Percentiles rank a stretch among this genome's conserved stretches.
Conservation (phyloP, 2,888 invertebrate genomes). For the Drosophila diplacantha region DNA sequence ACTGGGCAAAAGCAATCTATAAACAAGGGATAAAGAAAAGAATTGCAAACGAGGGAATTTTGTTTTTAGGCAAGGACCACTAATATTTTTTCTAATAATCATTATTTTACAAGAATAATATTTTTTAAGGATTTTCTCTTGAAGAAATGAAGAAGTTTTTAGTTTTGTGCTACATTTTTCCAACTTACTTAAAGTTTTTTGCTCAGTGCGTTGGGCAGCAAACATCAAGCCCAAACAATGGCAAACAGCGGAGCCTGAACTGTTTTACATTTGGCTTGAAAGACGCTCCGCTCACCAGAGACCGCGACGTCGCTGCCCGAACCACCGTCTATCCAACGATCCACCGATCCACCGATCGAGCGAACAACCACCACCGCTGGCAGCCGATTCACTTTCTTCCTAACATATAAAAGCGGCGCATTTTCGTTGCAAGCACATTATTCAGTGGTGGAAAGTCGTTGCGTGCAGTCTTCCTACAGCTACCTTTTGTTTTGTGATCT, state of each 20-base stretch:
- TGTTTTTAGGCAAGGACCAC: no score
- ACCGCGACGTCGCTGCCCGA: constrained; percentile 22
- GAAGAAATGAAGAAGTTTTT: background rate
- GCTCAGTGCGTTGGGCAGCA: constrained; percentile 35
- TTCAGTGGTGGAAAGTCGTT: constrained; percentile 78
- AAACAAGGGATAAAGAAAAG: no score
- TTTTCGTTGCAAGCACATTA: constrained; percentile 77
- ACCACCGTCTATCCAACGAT: constrained; percentile 12
- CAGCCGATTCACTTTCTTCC: constrained; percentile 76
- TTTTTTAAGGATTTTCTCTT: no score
- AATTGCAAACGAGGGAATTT: no score
- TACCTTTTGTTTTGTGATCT: constrained; percentile 60
- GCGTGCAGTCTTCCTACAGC: constrained; percentile 70
- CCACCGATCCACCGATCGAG: constrained; percentile 9
- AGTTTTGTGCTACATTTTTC: background rate
- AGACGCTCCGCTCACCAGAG: constrained; percentile 29
- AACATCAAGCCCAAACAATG: constrained; percentile 32
- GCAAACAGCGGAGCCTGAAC: constrained; percentile 43
- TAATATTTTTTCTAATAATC: background rate
- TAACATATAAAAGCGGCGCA: constrained; percentile 78
- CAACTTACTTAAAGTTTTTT: background rate
- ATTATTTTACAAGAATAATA: background rate
- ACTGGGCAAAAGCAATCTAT: background rate
- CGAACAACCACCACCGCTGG: constrained; percentile 20
- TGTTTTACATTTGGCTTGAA: constrained; percentile 41